phyloP scores from a whole-genome alignment of 53 echinoderm and acorn worm genomes.

The Holothuria leucospilota region DNA sequence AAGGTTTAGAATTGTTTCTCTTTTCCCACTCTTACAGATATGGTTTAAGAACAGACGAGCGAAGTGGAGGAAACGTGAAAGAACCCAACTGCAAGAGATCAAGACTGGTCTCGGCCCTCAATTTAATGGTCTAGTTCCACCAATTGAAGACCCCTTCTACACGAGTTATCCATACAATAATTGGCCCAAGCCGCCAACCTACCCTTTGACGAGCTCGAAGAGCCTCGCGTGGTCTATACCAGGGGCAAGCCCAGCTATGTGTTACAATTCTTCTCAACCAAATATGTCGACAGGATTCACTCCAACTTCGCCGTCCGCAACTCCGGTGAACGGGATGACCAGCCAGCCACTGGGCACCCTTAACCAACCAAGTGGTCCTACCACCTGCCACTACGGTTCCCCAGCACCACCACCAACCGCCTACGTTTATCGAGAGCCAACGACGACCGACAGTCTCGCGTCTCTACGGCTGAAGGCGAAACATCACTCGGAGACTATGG shows the following conservation, averaged over 20 bases:
- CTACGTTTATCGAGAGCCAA: constrained; percentile 92
- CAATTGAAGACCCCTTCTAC: constrained; percentile 93
- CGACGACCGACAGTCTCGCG: constrained; percentile 88
- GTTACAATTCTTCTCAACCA: constrained; percentile 73
- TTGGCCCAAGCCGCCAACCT: constrained; percentile 78
- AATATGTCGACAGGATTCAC: constrained; percentile 63
- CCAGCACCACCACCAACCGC: constrained; percentile 73
- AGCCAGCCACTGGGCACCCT: constrained; percentile 75
- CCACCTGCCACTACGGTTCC: constrained; percentile 83
- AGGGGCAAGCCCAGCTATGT: constrained; percentile 79
- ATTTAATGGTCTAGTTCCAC: constrained; percentile 90
- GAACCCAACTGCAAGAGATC: constrained; percentile 91
- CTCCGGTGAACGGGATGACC: constrained; percentile 81
- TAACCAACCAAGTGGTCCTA: constrained; percentile 69
- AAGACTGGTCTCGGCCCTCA: constrained; percentile 93
- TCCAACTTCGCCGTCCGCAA: constrained; percentile 71
- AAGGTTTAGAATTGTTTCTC: neutral
- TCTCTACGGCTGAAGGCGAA: constrained; percentile 97
- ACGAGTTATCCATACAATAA: constrained; percentile 97
- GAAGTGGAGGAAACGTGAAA: constrained; percentile 95
- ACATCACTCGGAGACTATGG: constrained; percentile 76
- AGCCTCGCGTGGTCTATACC: constrained; percentile 91
- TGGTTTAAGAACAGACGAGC: constrained; percentile 99
- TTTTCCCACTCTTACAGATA: constrained; percentile 59
- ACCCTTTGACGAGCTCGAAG: constrained; percentile 73